Evolutionary conservation across 2,888 invertebrate genomes (phyloP).

Genomic region (Acrocyrtus sp.): DNA sequence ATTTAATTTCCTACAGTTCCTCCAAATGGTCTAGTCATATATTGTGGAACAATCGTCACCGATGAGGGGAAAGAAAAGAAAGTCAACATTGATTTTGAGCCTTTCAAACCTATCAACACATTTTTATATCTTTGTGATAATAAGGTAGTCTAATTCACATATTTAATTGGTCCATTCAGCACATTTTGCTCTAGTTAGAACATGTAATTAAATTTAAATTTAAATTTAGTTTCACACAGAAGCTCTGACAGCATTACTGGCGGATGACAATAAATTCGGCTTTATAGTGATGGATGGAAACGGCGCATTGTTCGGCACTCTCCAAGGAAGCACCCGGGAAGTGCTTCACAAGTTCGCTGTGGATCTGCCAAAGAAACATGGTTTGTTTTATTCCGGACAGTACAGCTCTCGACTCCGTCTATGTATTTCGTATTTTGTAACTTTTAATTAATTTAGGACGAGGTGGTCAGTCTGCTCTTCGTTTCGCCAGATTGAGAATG

Average conservation of each 20-base stretch:
- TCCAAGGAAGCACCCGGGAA: constrained; percentile 94
- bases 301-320: constrained; percentile 97
- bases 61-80: constrained; percentile 99
- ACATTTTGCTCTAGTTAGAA: neutral
- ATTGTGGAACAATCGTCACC: constrained; percentile 99
- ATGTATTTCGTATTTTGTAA: neutral
- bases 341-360: constrained; percentile 97
- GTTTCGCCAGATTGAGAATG: constrained; percentile 99
- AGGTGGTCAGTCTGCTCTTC: constrained; percentile 99
- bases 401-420: neutral
- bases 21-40: constrained; percentile 98
- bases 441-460: constrained; percentile 71
- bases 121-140: constrained; percentile 99
- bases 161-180: neutral
- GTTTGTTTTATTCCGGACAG: constrained; percentile 68
- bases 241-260: constrained; percentile 93
- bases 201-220: neutral
- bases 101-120: constrained; percentile 99
- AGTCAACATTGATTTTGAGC: constrained; percentile 99
- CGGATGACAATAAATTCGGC: constrained; percentile 99
- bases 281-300: constrained; percentile 99
- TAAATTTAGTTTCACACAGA: constrained; percentile 82
- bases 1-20: constrained; percentile 77
- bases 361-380: constrained; percentile 99
- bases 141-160: constrained; percentile 69